These are phyloP conservation scores for Lottia scabra DNA, from an alignment of 2,888 invertebrate species.

Conservation along the genomic window DNA sequence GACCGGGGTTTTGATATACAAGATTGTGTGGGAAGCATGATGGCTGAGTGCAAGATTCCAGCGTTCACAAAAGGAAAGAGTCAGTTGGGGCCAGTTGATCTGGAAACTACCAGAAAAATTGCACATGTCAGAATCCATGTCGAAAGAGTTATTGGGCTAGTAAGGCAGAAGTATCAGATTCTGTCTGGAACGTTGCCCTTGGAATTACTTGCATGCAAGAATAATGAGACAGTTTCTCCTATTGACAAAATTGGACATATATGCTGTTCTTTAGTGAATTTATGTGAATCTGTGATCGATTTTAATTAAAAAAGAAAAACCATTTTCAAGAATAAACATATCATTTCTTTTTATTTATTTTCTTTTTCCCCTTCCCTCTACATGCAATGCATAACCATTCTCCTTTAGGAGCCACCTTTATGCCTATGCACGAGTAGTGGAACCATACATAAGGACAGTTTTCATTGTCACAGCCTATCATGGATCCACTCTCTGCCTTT, in stretches of 20 bases:
- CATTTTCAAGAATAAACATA: too few relatives aligned
- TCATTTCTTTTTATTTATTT: too few relatives aligned
- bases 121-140: slow-evolving; percentile 35
- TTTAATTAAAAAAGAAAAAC: slow-evolving; percentile 23
- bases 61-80: background rate
- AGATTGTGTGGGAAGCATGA: too few relatives aligned
- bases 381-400: slow-evolving; percentile 25
- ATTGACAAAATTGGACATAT: slow-evolving; percentile 25
- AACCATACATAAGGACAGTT: slow-evolving; percentile 22
- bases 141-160: slow-evolving; percentile 34
- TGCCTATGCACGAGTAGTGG: slow-evolving; percentile 20
- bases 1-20: too few relatives aligned
- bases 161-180: slow-evolving; percentile 34
- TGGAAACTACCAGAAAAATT: slow-evolving; percentile 32
- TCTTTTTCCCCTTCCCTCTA: background rate
- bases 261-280: slow-evolving; percentile 18
- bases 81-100: slow-evolving; percentile 30
- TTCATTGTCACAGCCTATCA: slow-evolving; percentile 24
- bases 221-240: background rate
- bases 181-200: slow-evolving; percentile 26
- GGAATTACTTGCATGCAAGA: slow-evolving; percentile 18
- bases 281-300: slow-evolving; percentile 24
- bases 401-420: slow-evolving; percentile 19
- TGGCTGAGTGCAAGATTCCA: background rate
- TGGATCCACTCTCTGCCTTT: slow-evolving; percentile 2